Percentiles rank a stretch among this genome's conserved stretches.
These are phyloP conservation scores for Trichosurus vulpecula DNA, from an alignment of 2,797 vertebrate species.

Conservation along the genomic window DNA sequence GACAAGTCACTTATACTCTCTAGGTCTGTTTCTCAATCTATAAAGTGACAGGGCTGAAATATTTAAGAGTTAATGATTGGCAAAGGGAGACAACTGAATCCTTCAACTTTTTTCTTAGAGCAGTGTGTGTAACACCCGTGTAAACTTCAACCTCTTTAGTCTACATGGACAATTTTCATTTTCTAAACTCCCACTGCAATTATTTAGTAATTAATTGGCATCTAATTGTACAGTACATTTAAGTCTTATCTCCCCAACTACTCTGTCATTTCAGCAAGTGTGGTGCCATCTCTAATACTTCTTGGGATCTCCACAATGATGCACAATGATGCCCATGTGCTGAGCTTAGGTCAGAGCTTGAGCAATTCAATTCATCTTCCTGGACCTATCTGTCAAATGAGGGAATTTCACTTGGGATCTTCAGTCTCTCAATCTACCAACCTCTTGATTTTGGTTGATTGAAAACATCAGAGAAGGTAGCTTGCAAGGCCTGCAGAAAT, in stretches of 20 bases:
- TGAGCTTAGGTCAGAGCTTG: not conserved
- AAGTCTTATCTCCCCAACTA: not conserved
- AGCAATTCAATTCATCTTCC: not conserved
- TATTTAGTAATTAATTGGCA: not conserved
- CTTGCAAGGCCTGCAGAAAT: not conserved
- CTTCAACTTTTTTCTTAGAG: not conserved
- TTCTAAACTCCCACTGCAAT: not conserved
- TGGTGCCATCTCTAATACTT: not conserved
- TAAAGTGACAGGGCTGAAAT: not conserved
- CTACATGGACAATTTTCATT: not conserved
- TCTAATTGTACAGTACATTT: not conserved
- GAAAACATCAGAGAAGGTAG: not conserved
- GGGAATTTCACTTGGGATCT: not conserved
- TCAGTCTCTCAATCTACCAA: not conserved
- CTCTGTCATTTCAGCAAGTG: not conserved
- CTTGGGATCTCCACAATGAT: not conserved
- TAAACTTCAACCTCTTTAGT: not conserved
- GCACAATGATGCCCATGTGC: not conserved
- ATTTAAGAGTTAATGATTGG: not conserved
- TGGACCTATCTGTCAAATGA: not conserved
- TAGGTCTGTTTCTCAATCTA: not conserved
- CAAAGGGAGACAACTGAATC: not conserved
- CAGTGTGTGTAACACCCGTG: not conserved
- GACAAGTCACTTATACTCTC: not conserved
- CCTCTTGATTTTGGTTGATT: not conserved